Evolutionary conservation across 2,113 vertebrate genomes (phyloP), one percentile per base, ranked within the genome.

Genomic region (Notechis scutatus): DNA sequence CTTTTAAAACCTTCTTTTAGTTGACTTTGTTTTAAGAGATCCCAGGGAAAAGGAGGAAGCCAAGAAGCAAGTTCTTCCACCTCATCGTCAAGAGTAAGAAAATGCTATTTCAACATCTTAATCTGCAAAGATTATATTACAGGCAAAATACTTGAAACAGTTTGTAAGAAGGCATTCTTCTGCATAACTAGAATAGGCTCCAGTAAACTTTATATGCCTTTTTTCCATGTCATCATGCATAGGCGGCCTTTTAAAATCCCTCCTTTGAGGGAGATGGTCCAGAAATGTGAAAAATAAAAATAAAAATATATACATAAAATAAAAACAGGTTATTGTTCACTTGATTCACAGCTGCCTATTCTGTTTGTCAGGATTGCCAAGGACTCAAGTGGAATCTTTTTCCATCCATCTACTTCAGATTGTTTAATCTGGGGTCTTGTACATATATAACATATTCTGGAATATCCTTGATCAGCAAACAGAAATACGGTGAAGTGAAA

Each of bases 11-110:
- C 89, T 95, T 95, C 91, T 97, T 98, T 90, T 96, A 99, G 99
- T 99, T 97, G 98, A 98, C 93, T 99, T 98, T 96, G 98, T 98
- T 94, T 97, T 98, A 87, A 97, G 96, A 94, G 98, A 98, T 91
- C 96, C 97, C 24, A 97, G 96, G 91, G 97, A 97, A 94, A 97
- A 96, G 93, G 97, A 97, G 0, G 96, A 97, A 56, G 96, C 95
- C 52, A 95, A 96, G 93, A 96, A 95, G 90, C 88, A 95, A 91
- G 93, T 95, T 18, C 92, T 97, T 52, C 97, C 92, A 5, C 95
- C 97, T 69, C 98, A 99, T 96, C 97, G 97, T 97, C 96, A 97
- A 93, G 99, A 99, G 99, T 99, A 98, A 98, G 97, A 91, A 93
- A 89, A 92, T 26, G 21, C 64, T 94, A 61, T 15, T 94, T 90